Evolutionary conservation across 2,113 vertebrate species (phyloP).

Genomic region (Hylia prasina): DNA sequence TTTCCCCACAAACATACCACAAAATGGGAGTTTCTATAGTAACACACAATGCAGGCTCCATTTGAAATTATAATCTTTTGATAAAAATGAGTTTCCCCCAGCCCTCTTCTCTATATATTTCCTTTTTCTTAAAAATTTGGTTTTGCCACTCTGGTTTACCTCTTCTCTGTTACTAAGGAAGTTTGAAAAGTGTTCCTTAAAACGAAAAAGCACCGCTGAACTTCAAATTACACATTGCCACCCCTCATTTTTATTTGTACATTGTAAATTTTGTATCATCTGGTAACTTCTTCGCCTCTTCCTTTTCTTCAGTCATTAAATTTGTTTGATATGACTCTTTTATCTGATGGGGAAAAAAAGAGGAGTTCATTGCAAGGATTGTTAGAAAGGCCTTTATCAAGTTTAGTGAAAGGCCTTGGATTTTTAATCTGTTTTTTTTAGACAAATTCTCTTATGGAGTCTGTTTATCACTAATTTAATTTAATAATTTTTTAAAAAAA

Average conservation of each 20-base stretch:
- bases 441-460: background rate
- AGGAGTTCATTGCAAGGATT: background rate
- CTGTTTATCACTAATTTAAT: background rate
- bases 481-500: background rate
- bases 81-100: background rate
- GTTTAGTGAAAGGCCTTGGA: background rate
- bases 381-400: background rate
- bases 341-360: background rate
- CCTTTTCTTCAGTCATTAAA: background rate
- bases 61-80: constrained; percentile 59
- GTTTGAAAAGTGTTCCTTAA: background rate
- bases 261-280: background rate
- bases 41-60: constrained; percentile 40
- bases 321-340: background rate
- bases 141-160: background rate
- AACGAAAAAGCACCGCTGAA: background rate
- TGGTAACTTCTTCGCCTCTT: background rate
- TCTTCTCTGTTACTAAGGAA: background rate
- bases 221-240: background rate
- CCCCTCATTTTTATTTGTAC: background rate
- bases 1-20: constrained; percentile 27
- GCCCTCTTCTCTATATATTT: background rate
- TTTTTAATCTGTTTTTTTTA: background rate
- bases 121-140: background rate
- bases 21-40: constrained; percentile 59